Evolutionary conservation across 2,797 vertebrate genomes (phyloP), one percentile per base, ranked within the genome.

Genomic region (Sarcophilus harrisii): DNA sequence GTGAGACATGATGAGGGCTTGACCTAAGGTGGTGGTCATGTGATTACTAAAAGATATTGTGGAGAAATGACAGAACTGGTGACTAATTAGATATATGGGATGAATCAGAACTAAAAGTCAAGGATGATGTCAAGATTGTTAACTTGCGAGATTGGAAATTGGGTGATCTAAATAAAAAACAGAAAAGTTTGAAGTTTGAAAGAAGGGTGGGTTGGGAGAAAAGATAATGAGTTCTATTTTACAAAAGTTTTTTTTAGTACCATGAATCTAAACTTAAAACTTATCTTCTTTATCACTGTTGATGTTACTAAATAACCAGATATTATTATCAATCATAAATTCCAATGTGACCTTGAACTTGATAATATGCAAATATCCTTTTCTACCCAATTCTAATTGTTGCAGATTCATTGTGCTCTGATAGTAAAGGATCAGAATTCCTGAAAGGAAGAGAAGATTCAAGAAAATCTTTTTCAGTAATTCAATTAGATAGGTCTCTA

Each of bases 361-460:
- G 12, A 91, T 32, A 21, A 66, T 24, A n/a, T 52, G 57, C 38
- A 45, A 96, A 89, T 6, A 96, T 38, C 32, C 94, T 58, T 95
- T 96, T 58, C 92, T 95, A 66, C 58, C 73, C 21, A 81, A 45
- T n/a, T 81, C 38, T 32, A 32, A 30, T 10, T n/a, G 14, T 81
- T 32, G 45, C 92, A 60, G 5, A 91, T 59, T 93, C 57, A 27
- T 91, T n/a, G 38, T 93, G 18, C 5, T 91, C 49, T 59, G 30
- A 89, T 73, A 92, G 54, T 28, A 73, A 27, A 93, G 1, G 94
- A 62, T 12, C 73, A 81, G 73, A 45, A 38, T 73, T 94, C 38
- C 81, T 58, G 58, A 62, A 57, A 94, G 0, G 21, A 95, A 96
- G 16, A 81, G 95, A 92, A 18, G 95, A 52, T 81, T 94, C 57